A percentile compares a stretch with the other conserved stretches of the same genome.
These are phyloP conservation scores for Drosophila niveifrons DNA, from an alignment of 2,888 invertebrate genomes.

Conservation along the genomic window DNA sequence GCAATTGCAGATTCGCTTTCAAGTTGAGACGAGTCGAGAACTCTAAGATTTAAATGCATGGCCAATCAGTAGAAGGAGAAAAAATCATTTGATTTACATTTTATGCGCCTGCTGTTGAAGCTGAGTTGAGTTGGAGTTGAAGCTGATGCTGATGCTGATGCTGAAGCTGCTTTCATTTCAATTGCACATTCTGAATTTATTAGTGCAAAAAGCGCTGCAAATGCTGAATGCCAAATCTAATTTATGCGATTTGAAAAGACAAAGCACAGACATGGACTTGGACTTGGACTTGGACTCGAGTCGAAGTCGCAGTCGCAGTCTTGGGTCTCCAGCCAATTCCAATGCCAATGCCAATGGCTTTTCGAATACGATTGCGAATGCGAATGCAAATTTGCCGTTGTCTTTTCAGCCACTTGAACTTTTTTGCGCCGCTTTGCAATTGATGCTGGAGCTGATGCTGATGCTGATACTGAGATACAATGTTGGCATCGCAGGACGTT, in stretches of 20 bases:
- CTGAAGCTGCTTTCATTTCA: conserved; percentile 53
- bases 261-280: conserved; percentile 18
- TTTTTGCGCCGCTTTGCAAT: conserved; percentile 36
- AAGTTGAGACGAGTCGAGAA: neutral
- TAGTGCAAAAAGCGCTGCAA: conserved; percentile 41
- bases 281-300: conserved; percentile 2
- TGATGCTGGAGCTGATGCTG: conserved; percentile 42
- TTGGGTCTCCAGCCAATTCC: conserved; percentile 5
- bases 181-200: conserved; percentile 73
- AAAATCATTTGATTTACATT: conserved; percentile 67
- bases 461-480: conserved; percentile 26
- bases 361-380: conserved; percentile 52
- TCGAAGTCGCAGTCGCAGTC: conserved; percentile 3
- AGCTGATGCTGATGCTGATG: conserved; percentile 5
- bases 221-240: conserved; percentile 66
- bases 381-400: conserved; percentile 65
- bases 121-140: conserved; percentile 5
- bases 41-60: conserved; percentile 28
- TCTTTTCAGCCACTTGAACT: conserved; percentile 57
- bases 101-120: conserved; percentile 55
- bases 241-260: conserved; percentile 62
- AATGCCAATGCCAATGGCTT: conserved; percentile 60
- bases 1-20: conserved; percentile 25
- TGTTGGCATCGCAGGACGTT: conserved; percentile 55
- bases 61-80: conserved; percentile 38